These are phyloP conservation scores for Philaethria dido DNA, from an alignment of 2,888 invertebrate genomes.

Conservation along the genomic window DNA sequence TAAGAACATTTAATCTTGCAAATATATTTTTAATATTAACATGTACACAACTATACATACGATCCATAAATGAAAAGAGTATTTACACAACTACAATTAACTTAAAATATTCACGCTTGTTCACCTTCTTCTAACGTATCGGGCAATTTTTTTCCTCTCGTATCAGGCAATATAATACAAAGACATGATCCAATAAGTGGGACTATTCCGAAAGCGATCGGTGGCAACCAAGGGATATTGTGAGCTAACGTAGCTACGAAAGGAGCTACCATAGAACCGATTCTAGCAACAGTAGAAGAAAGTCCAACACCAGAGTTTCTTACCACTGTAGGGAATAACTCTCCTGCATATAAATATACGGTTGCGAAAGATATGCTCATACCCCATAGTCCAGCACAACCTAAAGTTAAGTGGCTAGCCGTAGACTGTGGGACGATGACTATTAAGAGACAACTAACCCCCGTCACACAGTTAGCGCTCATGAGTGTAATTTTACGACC, in stretches of 20 bases:
- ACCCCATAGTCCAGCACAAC: conserved; percentile 90
- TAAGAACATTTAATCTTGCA: too few relatives aligned
- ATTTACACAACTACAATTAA: background rate
- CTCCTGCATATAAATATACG: conserved; percentile 94
- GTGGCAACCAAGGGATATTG: conserved; percentile 86
- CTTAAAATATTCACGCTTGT: conserved; percentile 74
- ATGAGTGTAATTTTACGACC: conserved; percentile 88
- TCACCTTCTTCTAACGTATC: conserved; percentile 93
- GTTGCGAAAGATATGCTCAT: conserved; percentile 93
- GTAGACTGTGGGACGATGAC: conserved; percentile 79
- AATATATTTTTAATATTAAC: background rate
- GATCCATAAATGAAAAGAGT: background rate
- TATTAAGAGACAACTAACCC: conserved; percentile 86
- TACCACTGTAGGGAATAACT: conserved; percentile 94
- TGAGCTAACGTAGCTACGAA: conserved; percentile 88
- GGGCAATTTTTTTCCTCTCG: conserved; percentile 88
- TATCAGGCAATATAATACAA: conserved; percentile 90
- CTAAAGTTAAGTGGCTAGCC: conserved; percentile 84
- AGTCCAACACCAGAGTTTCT: conserved; percentile 94
- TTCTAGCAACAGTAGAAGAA: conserved; percentile 92
- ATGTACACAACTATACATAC: background rate
- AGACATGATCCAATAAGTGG: conserved; percentile 88
- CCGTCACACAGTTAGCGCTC: conserved; percentile 85
- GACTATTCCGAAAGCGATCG: conserved; percentile 88
- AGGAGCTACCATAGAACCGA: conserved; percentile 94